Base-by-base conservation (phyloP, 2,797 vertebrate species). In the Lerista edwardsae region DNA sequence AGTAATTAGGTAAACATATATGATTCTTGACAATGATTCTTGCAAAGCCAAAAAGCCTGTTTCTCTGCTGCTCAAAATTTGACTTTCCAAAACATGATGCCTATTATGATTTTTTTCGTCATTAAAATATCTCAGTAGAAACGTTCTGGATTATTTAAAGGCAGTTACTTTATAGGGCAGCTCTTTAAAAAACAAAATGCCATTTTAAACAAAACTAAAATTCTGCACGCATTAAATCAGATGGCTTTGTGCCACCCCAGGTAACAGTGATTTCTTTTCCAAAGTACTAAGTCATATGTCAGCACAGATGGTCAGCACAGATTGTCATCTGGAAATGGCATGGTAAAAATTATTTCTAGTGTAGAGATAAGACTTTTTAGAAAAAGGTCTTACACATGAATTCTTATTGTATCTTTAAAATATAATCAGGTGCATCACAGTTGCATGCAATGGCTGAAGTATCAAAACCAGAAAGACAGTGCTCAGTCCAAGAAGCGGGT, bases 221-320 rank as follows among this genome's bases (percentile, higher is more conserved):
- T 4, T 75, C 72, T 69, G 41, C 75, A 31, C 31, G 61, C 41
- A 41, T 80, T 72, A 62, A 73, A 47, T 74, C 51, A 80, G 64
- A 74, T 87, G 86, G 71, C 55, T 47, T 80, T 75, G 25, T 84
- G 44, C 64, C 65, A 87, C 31, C 44, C 6, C 27, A 71, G 72
- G 71, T 80, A 84, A 71, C 72, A 80, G 72, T 84, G 75, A 75
- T 80, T 84, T 71, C 57, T n/a, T 82, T 74, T 72, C 14, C 31
- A 59, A 83, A 78, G 51, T 41, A 79, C 6, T 67, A 79, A 55
- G 55, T 55, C 41, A 64, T 36, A 59, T 83, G 67, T 67, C 61
- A 36, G 36, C 25, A 51, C n/a, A 61, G 12, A 69, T 84, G 82
- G 83, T 14, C 69, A 65, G 25, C 29, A 74, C 59, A 57, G 47